These are phyloP conservation scores for Blastomussa wellsi DNA, from an alignment of 92 coral and sea anemone genomes.

Conservation along the genomic window DNA sequence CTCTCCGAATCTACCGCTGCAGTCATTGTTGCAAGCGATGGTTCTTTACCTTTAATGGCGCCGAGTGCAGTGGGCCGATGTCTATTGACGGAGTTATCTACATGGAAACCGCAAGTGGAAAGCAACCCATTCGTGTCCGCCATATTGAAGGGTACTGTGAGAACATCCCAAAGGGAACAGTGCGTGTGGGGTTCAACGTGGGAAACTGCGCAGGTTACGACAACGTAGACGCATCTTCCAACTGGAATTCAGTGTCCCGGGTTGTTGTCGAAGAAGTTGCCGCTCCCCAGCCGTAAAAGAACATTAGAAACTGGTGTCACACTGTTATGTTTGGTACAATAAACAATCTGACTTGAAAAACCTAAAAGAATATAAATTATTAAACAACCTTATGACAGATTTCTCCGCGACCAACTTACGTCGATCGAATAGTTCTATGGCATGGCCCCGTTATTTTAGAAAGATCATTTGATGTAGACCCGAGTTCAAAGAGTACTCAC, in stretches of 20 bases:
- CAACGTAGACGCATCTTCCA: conserved; percentile 26
- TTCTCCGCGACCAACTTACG: no score
- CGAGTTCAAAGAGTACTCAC: no score
- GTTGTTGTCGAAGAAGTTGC: conserved; percentile 52
- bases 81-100: conserved; percentile 20
- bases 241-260: conserved; percentile 46
- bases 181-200: conserved; percentile 57
- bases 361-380: no score
- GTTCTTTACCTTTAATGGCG: conserved; percentile 29
- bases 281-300: conserved; percentile 26
- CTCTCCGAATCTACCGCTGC: conserved; percentile 2
- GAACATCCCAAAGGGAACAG: conserved; percentile 15
- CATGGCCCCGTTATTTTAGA: no score
- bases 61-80: conserved; percentile 31
- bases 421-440: no score
- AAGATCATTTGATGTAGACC: no score
- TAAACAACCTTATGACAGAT: no score
- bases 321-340: no score
- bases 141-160: conserved; percentile 29
- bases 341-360: no score
- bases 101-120: not conserved
- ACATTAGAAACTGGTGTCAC: no score
- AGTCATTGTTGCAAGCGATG: not conserved
- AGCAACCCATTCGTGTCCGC: conserved; percentile 22
- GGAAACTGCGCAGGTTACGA: conserved; percentile 41